phyloP scores from a whole-genome alignment of 2,113 vertebrate genomes.

The Syrrhaptes paradoxus region DNA sequence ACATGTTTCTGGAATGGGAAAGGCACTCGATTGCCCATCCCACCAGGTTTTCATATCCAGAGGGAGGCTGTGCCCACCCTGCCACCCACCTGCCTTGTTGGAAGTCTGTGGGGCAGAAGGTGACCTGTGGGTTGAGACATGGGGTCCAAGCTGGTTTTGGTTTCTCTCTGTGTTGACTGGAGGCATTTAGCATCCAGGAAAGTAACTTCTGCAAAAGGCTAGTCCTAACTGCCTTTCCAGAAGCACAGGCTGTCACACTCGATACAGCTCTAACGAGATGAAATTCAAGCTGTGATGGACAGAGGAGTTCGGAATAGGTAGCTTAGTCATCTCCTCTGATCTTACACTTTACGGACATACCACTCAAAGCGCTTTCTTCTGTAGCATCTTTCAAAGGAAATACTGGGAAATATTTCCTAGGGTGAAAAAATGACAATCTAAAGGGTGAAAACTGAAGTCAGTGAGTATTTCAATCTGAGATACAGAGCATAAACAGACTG shows the following conservation, averaged over 20 bases:
- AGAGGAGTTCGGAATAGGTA: not conserved
- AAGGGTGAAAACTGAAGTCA: constrained; percentile 37
- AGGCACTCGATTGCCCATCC: fast-evolving
- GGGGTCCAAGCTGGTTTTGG: not conserved
- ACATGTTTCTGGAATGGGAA: not conserved
- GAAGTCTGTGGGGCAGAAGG: not conserved
- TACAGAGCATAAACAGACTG: not conserved
- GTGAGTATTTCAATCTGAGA: not conserved
- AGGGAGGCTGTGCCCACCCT: not conserved
- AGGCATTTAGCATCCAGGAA: not conserved
- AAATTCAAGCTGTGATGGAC: not conserved
- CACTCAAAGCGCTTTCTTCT: not conserved
- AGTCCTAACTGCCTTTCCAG: not conserved
- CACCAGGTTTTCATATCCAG: not conserved
- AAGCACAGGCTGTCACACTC: not conserved
- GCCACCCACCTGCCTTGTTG: not conserved
- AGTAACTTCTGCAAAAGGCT: not conserved
- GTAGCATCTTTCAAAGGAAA: not conserved
- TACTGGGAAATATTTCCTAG: not conserved
- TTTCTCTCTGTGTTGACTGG: not conserved
- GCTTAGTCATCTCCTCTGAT: not conserved
- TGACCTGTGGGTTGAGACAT: not conserved
- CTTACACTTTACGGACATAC: not conserved
- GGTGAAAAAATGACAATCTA: constrained; percentile 9
- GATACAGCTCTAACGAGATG: not conserved